Percentiles rank a stretch among this genome's conserved stretches.
Evolutionary conservation across 2,888 invertebrate species (phyloP).

Genomic region (Dryobota labecula): DNA sequence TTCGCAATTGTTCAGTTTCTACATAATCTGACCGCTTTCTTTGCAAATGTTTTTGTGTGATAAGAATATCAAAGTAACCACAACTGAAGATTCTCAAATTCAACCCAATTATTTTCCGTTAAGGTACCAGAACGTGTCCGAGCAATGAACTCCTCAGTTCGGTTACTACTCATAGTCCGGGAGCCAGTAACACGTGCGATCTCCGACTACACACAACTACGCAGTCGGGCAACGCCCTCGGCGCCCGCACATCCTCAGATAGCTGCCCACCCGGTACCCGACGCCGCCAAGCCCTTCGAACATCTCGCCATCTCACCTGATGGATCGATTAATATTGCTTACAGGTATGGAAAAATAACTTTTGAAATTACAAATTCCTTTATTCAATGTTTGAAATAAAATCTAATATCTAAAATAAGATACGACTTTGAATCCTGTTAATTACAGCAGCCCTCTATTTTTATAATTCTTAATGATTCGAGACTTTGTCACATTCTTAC

Average conservation of each 20-base stretch:
- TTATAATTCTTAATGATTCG: neutral
- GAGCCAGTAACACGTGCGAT: constrained; percentile 99
- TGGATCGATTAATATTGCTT: constrained; percentile 95
- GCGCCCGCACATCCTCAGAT: constrained; percentile 89
- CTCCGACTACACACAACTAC: constrained; percentile 98
- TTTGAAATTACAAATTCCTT: neutral
- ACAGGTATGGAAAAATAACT: constrained; percentile 85
- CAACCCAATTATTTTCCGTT: constrained; percentile 18
- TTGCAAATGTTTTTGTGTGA: no score
- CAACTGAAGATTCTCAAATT: neutral
- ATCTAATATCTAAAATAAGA: no score
- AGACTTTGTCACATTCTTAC: neutral
- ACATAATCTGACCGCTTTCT: no score
- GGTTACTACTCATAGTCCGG: constrained; percentile 97
- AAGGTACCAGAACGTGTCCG: constrained; percentile 98
- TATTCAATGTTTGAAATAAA: no score
- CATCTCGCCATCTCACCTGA: constrained; percentile 95
- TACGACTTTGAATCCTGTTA: no score
- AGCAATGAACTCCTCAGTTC: constrained; percentile 98
- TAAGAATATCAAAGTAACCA: no score
- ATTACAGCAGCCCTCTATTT: neutral
- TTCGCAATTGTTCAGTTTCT: no score
- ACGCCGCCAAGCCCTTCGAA: constrained; percentile 93
- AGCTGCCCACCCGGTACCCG: constrained; percentile 79
- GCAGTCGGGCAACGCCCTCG: constrained; percentile 95